Conservation (phyloP, 2,888 invertebrate genomes). For the Drosophila melanosoma region DNA sequence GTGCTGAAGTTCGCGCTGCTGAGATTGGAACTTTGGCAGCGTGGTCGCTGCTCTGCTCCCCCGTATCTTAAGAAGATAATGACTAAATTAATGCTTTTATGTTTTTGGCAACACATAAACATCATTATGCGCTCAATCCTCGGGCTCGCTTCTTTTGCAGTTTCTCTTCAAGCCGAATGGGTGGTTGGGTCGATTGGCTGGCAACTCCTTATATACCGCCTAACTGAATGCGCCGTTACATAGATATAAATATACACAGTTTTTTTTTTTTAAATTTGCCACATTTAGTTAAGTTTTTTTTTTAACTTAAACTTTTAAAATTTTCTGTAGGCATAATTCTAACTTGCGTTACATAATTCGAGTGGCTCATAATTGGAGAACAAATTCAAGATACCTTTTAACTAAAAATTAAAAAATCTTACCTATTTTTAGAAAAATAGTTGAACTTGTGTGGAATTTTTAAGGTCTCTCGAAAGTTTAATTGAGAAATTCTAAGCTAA, state of each 20-base stretch:
- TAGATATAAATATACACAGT: background rate
- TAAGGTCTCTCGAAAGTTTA: constrained; percentile 15
- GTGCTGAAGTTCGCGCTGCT: constrained; percentile 68
- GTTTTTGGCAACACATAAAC: constrained; percentile 84
- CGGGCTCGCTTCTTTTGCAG: constrained; percentile 24
- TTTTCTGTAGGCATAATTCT: background rate
- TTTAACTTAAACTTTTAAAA: background rate
- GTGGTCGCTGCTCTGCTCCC: constrained; percentile 41
- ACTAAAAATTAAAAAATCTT: background rate
- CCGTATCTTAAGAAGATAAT: constrained; percentile 85
- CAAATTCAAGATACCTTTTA: background rate
- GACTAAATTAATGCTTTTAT: constrained; percentile 85
- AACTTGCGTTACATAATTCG: background rate
- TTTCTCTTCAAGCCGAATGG: constrained; percentile 22
- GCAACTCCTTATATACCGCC: constrained; percentile 36
- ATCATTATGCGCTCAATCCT: constrained; percentile 83
- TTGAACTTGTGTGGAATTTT: constrained; percentile 2
- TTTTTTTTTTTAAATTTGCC: background rate
- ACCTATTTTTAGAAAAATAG: background rate
- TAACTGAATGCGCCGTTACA: background rate
- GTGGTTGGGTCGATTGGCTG: background rate
- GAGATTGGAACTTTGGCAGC: constrained; percentile 15
- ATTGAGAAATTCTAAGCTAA: background rate
- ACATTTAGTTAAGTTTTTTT: background rate
- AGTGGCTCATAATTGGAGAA: background rate